A percentile compares a stretch with the other conserved stretches of the same genome.
phyloP scores from a whole-genome alignment of 2,797 vertebrate genomes.

The Pseudochirops cupreus region DNA sequence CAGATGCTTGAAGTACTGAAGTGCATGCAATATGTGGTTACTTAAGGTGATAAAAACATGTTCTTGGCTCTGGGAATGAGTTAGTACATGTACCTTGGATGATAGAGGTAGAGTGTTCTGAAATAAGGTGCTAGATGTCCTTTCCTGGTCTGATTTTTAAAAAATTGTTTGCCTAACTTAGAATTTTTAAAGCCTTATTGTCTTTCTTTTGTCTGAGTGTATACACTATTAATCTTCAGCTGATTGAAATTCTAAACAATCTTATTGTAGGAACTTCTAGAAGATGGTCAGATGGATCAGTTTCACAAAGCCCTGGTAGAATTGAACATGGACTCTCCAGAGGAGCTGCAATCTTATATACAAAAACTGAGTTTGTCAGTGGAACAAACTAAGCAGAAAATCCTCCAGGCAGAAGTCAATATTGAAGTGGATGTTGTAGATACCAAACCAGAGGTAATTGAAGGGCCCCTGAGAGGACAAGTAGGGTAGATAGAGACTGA shows the following conservation, averaged over 20 bases:
- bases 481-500: not conserved
- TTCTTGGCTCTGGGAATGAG: not conserved
- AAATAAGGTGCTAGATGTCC: not conserved
- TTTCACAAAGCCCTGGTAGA: slow-evolving; percentile 96
- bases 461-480: too few relatives aligned
- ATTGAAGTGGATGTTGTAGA: slow-evolving; percentile 89
- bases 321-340: slow-evolving; percentile 98
- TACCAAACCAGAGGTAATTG: slow-evolving; percentile 91
- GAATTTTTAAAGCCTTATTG: not conserved
- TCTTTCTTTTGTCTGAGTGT: not conserved
- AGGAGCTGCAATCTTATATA: slow-evolving; percentile 98
- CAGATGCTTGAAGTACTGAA: not conserved
- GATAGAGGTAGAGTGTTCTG: not conserved
- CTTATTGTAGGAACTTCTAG: slow-evolving; percentile 91
- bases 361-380: slow-evolving; percentile 93
- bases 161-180: not conserved
- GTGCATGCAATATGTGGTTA: not conserved
- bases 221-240: not conserved
- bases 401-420: slow-evolving; percentile 89
- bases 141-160: not conserved
- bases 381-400: slow-evolving; percentile 92
- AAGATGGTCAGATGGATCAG: slow-evolving; percentile 95
- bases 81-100: not conserved
- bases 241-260: slow-evolving; percentile 32
- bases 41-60: not conserved